Percentiles rank a stretch among this genome's conserved stretches.
Conservation (phyloP, 2,797 vertebrate genomes). For the Sphenodon punctatus region DNA sequence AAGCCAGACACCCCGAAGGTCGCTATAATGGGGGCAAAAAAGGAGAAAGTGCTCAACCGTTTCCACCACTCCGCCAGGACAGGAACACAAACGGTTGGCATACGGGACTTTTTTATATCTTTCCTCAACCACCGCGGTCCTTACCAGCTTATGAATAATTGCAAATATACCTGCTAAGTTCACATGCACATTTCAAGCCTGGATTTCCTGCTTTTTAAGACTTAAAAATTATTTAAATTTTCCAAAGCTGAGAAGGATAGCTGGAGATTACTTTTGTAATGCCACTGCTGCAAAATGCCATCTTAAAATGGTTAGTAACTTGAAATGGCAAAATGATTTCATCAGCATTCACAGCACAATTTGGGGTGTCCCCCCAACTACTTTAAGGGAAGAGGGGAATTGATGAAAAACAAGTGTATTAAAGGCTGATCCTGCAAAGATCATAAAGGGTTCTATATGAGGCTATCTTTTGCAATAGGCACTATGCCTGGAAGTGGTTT, state of each 20-base stretch:
- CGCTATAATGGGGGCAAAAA: too few relatives aligned
- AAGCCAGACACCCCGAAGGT: too few relatives aligned
- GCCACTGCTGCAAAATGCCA: background rate
- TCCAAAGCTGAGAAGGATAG: background rate
- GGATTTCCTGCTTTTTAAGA: background rate
- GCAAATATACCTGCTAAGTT: background rate
- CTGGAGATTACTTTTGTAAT: background rate
- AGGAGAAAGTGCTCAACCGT: too few relatives aligned
- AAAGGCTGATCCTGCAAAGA: background rate
- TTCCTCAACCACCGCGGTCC: too few relatives aligned
- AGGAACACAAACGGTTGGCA: too few relatives aligned
- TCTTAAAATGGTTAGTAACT: rapidly evolving
- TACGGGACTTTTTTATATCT: too few relatives aligned
- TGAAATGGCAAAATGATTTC: rapidly evolving
- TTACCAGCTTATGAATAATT: too few relatives aligned
- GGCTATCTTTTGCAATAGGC: background rate
- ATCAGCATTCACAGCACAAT: background rate
- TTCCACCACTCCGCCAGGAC: too few relatives aligned
- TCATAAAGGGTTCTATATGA: background rate
- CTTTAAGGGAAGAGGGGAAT: background rate
- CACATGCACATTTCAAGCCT: constrained; percentile 30
- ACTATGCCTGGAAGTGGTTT: background rate
- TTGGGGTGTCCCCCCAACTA: background rate
- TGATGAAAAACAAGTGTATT: background rate
- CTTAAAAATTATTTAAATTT: constrained; percentile 46